These are phyloP conservation scores for Emys orbicularis DNA, from an alignment of 2,797 vertebrate species.

Conservation along the genomic window DNA sequence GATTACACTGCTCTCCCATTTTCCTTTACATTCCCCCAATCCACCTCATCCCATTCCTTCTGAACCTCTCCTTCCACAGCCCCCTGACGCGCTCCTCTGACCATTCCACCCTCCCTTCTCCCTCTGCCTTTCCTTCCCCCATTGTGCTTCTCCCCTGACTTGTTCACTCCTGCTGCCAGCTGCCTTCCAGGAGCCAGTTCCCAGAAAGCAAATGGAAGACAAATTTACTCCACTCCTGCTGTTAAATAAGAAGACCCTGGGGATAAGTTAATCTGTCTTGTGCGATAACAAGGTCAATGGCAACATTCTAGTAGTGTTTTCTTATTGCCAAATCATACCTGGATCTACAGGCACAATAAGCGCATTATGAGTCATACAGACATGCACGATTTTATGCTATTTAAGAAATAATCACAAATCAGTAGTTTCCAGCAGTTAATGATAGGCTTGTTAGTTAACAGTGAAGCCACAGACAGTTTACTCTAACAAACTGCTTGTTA, in stretches of 20 bases:
- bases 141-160: neutral
- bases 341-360: neutral
- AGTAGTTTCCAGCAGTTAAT: constrained; percentile 39
- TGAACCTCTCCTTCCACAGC: neutral
- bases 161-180: neutral
- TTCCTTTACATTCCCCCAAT: neutral
- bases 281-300: neutral
- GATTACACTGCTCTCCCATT: neutral
- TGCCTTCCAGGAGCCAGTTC: neutral
- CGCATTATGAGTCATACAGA: neutral
- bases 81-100: neutral
- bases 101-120: neutral
- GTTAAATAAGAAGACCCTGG: neutral
- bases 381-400: neutral
- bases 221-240: neutral
- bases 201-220: neutral
- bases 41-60: neutral
- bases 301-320: neutral
- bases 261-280: neutral
- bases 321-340: neutral
- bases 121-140: neutral
- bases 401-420: constrained; percentile 56
- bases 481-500: constrained; percentile 47
- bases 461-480: constrained; percentile 17
- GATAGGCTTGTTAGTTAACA: neutral